These are phyloP conservation scores for Caradrina clavipalpis DNA, from an alignment of 2,888 invertebrate genomes.

Conservation along the genomic window DNA sequence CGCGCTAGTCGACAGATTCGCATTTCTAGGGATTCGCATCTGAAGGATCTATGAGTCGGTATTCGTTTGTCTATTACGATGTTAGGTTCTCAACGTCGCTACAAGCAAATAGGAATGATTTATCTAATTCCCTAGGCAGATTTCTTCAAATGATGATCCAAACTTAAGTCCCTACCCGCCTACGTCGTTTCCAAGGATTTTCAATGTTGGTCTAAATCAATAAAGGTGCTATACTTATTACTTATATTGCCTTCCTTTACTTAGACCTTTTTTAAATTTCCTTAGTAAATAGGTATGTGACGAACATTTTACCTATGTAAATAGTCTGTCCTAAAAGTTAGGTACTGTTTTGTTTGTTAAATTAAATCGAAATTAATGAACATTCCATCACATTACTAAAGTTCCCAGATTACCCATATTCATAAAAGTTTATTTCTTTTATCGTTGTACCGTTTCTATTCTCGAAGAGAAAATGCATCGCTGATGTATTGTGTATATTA, in stretches of 20 bases:
- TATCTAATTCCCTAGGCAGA: background rate
- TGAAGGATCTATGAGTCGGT: conserved; percentile 10
- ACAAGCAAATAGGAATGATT: background rate
- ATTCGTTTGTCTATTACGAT: conserved; percentile 11
- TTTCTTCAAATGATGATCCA: background rate
- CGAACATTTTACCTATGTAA: background rate
- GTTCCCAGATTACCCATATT: conserved; percentile 23
- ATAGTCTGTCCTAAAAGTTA: too few species aligned
- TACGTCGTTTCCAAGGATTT: background rate
- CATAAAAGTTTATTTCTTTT: conserved; percentile 6
- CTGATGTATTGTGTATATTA: conserved; percentile 27
- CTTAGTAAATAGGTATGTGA: too few species aligned
- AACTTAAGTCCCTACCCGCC: background rate
- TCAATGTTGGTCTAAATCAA: too few species aligned
- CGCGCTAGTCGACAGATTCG: conserved; percentile 20
- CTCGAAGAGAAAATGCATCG: conserved; percentile 32
- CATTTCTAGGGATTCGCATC: conserved; percentile 23
- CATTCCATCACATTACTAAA: conserved; percentile 3
- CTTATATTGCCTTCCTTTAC: too few species aligned
- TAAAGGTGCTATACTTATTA: too few species aligned
- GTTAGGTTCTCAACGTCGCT: background rate
- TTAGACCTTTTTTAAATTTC: too few species aligned
- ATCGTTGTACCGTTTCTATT: conserved; percentile 8
- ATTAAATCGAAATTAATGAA: background rate
- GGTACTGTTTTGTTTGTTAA: background rate